Evolutionary conservation across 2,888 invertebrate species (phyloP).

Genomic region (Adela reaumurella): DNA sequence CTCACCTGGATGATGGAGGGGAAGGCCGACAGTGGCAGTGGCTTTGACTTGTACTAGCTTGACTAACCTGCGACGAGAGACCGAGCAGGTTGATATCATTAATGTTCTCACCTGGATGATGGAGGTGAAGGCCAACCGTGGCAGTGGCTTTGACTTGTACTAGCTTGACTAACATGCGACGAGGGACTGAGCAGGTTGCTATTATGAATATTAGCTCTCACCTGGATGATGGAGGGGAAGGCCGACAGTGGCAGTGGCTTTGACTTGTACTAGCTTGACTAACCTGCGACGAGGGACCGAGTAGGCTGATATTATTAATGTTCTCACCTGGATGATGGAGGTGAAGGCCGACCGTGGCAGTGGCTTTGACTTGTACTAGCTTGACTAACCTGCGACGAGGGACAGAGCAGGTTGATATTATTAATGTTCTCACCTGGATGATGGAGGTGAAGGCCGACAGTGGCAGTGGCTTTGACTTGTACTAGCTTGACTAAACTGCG

Average conservation of each 20-base stretch:
- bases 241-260: slow-evolving; percentile 38
- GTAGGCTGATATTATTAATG: too few relatives aligned
- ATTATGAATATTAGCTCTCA: too few relatives aligned
- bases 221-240: slow-evolving; percentile 43
- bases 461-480: too few relatives aligned
- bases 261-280: slow-evolving; percentile 23
- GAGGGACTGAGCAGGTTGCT: too few relatives aligned
- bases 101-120: too few relatives aligned
- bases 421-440: too few relatives aligned
- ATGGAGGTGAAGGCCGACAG: too few relatives aligned
- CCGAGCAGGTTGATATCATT: slow-evolving; percentile 45
- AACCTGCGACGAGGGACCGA: slow-evolving; percentile 41
- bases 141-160: too few relatives aligned
- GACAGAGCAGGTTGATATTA: slow-evolving; percentile 43
- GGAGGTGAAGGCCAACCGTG: too few relatives aligned
- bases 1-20: slow-evolving; percentile 45
- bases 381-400: slow-evolving; percentile 34
- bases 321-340: slow-evolving; percentile 44
- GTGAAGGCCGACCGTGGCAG: slow-evolving; percentile 41
- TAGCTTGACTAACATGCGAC: too few relatives aligned
- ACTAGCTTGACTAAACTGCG: too few relatives aligned
- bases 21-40: slow-evolving; percentile 39
- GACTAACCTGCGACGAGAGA: slow-evolving; percentile 35
- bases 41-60: slow-evolving; percentile 21
- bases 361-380: slow-evolving; percentile 22